Conservation (phyloP, 2,888 invertebrate genomes). For the Micoletzkya japonica region DNA sequence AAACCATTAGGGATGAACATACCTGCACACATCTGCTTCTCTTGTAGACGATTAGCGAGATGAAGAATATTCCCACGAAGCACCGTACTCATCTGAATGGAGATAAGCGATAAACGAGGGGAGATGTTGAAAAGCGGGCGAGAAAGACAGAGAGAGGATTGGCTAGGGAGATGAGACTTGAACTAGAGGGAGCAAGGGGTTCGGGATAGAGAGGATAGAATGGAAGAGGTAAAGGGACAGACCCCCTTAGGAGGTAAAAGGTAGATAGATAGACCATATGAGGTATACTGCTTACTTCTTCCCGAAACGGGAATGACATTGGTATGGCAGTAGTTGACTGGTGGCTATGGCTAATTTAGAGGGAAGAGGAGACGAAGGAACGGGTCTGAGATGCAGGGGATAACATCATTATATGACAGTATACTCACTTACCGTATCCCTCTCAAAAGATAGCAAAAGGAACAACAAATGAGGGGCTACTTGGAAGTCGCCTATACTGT, state of each 20-base stretch:
- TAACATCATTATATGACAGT: no score
- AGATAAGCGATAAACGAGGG: neutral
- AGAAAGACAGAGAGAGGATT: conserved; percentile 2
- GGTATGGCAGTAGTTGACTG: no score
- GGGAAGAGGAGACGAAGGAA: no score
- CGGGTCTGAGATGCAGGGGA: no score
- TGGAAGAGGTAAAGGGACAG: neutral
- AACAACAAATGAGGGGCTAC: no score
- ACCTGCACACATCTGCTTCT: conserved; percentile 28
- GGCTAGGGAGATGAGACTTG: neutral
- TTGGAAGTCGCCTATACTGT: no score
- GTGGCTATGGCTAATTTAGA: no score
- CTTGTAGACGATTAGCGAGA: conserved; percentile 26
- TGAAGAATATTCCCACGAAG: conserved; percentile 27
- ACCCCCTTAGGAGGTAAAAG: neutral
- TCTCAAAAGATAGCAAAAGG: no score
- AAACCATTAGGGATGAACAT: neutral
- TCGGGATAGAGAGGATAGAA: neutral
- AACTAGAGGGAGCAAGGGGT: neutral
- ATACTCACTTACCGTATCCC: no score
- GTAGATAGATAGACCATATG: neutral
- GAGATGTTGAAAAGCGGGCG: neutral
- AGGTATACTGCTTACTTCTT: neutral
- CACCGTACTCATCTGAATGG: conserved; percentile 20
- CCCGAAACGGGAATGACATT: no score